Evolutionary conservation across 92 coral and sea anemone species (phyloP).

Genomic region (Parazoanthus swiftii): DNA sequence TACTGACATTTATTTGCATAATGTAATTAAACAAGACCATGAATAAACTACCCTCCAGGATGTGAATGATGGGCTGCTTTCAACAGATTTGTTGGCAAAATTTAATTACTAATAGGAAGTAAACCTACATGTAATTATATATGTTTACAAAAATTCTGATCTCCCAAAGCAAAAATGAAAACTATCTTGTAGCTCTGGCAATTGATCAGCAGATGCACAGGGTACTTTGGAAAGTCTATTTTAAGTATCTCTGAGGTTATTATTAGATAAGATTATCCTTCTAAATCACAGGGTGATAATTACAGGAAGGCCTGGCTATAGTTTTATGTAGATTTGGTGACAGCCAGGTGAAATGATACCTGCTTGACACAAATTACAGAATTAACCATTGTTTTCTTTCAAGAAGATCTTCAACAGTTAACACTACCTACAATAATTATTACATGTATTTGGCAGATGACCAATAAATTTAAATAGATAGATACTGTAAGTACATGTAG

Average conservation of each 20-base stretch:
- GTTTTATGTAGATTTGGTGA: not conserved
- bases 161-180: too few relatives aligned
- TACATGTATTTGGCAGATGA: not conserved
- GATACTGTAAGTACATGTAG: too few relatives aligned
- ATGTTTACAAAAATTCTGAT: too few relatives aligned
- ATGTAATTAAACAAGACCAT: too few relatives aligned
- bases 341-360: slow-evolving; percentile 1
- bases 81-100: too few relatives aligned
- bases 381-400: not conserved
- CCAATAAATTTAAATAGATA: too few relatives aligned
- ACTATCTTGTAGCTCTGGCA: not conserved
- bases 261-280: not conserved
- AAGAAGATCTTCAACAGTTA: not conserved
- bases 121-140: too few relatives aligned
- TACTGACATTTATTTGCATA: too few relatives aligned
- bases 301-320: not conserved
- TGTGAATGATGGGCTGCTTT: too few relatives aligned
- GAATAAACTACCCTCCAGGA: too few relatives aligned
- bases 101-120: too few relatives aligned
- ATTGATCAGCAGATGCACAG: not conserved
- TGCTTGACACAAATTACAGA: not conserved
- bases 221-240: not conserved
- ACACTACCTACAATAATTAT: too few relatives aligned
- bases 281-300: slow-evolving; percentile 8
- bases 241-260: slow-evolving; percentile 15